Percentiles rank a stretch among this genome's conserved stretches.
Conservation (phyloP, 2,113 vertebrate species). For the pig (Sus scrofa) region DNA sequence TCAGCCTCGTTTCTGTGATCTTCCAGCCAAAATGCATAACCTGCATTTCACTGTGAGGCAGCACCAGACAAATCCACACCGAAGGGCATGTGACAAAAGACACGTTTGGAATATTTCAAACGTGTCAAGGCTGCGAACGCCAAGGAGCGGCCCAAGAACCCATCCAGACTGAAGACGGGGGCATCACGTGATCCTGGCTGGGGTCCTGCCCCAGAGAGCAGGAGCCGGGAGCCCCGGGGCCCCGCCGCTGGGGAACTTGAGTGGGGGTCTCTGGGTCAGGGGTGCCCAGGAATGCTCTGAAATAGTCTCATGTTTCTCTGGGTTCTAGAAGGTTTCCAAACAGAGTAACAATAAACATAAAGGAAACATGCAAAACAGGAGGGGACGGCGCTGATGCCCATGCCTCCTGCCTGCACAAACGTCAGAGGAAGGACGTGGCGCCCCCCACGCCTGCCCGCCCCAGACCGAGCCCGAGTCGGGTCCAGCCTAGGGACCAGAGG, state of each 20-base stretch:
- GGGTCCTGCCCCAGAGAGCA: fast-evolving
- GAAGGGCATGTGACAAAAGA: not conserved
- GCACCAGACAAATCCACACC: not conserved
- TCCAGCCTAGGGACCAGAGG: not conserved
- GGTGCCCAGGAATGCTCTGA: too few species aligned
- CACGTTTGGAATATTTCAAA: not conserved
- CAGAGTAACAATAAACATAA: not conserved
- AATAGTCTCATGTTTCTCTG: not conserved
- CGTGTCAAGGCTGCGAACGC: fast-evolving
- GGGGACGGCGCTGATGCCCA: fast-evolving
- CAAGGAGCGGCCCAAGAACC: not conserved
- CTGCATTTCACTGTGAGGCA: not conserved
- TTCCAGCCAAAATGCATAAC: not conserved
- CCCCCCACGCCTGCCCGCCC: not conserved
- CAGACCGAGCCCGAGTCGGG: fast-evolving
- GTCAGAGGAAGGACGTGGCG: fast-evolving
- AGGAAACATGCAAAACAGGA: not conserved
- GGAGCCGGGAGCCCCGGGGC: fast-evolving
- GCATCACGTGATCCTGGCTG: fast-evolving
- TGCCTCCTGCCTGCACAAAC: fast-evolving
- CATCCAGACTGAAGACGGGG: fast-evolving
- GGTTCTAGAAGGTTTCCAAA: not conserved
- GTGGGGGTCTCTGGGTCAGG: not conserved
- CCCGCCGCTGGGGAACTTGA: not conserved
- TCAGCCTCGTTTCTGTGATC: not conserved